Base-by-base conservation (phyloP, 2,888 invertebrate genomes). In the Polia nebulosa region DNA sequence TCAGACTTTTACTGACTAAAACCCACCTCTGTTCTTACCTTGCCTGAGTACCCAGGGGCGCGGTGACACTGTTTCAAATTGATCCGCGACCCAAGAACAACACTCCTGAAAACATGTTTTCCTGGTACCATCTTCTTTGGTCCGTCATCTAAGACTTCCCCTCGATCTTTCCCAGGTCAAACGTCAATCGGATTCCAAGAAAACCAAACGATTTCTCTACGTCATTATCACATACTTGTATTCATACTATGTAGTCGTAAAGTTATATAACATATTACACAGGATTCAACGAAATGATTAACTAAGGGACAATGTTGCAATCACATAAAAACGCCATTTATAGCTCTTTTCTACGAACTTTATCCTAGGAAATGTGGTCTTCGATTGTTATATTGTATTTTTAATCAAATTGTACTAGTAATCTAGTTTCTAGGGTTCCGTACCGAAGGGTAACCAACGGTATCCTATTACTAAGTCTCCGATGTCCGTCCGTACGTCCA, bases 221-320 rank as follows among this genome's bases (percentile, higher is more conserved):
- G 49, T 64, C 39, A 58, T 62, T 59, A 51, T 27, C 22, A 25
- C 27, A 39, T 67, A 60, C 25, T 56, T 52, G 56, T 29, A 49
- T 52, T 65, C 20, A 41, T 61, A 69, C 52, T 64, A 56, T 65
- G 62, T 56, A 45, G 41, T 52, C 41, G 17, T 67, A 60, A 63
- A 55, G 66, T 67, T 61, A 64, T 58, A 47, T 58, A 72, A 78
- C 49, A 45, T 41, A n/a, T n/a, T n/a, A 64, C 70, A 76, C 76
- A 80, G 63, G 81, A 84, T 90, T 88, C 89, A 70, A 59, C 36
- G 87, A 89, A 89, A 73, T 78, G 81, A 85, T 86, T 80, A 84
- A 70, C 59, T 34, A 15, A 60, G 8, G 8, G 53, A 83, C 83
- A 83, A 61, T 73, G 78, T 79, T 58, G 75, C 72, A 61, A 71